A percentile compares a stretch with the other conserved stretches of the same genome.
Conservation (phyloP, 2,888 invertebrate genomes). For the Chrysolina oricalcia region DNA sequence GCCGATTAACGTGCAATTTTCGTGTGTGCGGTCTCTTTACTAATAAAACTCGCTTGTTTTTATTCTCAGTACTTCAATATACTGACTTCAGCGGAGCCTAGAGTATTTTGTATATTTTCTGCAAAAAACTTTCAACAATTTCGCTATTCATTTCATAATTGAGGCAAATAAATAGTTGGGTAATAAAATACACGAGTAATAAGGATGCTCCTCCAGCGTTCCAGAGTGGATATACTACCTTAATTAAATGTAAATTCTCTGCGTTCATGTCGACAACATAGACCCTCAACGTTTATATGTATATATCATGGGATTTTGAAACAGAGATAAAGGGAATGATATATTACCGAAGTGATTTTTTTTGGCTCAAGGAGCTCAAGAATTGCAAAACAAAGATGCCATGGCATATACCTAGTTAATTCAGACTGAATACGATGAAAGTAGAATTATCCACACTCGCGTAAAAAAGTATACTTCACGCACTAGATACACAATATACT, state of each 20-base stretch:
- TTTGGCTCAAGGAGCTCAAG: constrained; percentile 9
- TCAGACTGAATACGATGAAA: background rate
- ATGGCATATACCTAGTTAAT: background rate
- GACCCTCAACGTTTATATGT: constrained; percentile 42
- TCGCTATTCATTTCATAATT: constrained; percentile 21
- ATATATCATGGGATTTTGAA: constrained; percentile 48
- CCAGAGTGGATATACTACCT: constrained; percentile 46
- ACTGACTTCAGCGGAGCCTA: no score
- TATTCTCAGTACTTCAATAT: no score
- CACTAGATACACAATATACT: no score
- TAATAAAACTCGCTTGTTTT: no score
- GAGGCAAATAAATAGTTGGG: constrained; percentile 33
- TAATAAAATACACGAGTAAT: constrained; percentile 47
- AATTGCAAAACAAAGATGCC: constrained; percentile 11
- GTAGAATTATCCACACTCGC: background rate
- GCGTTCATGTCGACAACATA: constrained; percentile 48
- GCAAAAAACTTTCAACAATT: background rate
- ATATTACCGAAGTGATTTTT: constrained; percentile 33
- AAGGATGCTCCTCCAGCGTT: constrained; percentile 40
- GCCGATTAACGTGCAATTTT: no score
- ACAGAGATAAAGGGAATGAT: constrained; percentile 36
- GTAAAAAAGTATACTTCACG: no score
- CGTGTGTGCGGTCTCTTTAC: no score
- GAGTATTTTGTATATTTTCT: no score
- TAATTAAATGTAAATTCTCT: constrained; percentile 54